Percentiles rank a stretch among this genome's conserved stretches.
Evolutionary conservation across 2,888 invertebrate genomes (phyloP).

Genomic region (Andrena bucephala): DNA sequence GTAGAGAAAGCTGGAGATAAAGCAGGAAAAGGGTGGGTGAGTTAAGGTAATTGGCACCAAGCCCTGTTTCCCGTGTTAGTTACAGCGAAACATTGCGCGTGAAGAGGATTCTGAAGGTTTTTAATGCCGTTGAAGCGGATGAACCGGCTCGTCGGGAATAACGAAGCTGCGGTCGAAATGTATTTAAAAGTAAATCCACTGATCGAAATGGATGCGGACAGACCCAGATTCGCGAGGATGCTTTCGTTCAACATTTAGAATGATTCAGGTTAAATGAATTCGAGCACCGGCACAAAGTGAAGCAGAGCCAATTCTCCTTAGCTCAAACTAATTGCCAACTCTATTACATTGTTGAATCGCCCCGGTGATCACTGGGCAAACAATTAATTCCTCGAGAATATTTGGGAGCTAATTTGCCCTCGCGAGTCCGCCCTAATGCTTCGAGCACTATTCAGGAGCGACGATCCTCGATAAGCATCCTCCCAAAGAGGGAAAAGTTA

Average conservation of each 20-base stretch:
- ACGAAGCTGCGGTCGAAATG: not conserved
- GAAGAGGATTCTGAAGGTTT: constrained; percentile 45
- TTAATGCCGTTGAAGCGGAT: constrained; percentile 36
- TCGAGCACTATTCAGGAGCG: not conserved
- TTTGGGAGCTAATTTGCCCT: constrained; percentile 19
- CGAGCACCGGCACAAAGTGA: not conserved
- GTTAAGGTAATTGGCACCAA: constrained; percentile 59
- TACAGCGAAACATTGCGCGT: constrained; percentile 36
- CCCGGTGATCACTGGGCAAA: constrained; percentile 11
- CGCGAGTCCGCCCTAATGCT: not conserved
- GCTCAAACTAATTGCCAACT: constrained; percentile 18
- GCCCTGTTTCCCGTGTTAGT: constrained; percentile 51
- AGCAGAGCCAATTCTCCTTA: not conserved
- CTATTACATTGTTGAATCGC: constrained; percentile 20
- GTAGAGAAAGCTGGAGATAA: constrained; percentile 45
- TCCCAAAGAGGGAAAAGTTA: constrained; percentile 9
- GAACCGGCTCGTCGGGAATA: constrained; percentile 14
- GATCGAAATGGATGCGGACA: not conserved
- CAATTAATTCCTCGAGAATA: constrained; percentile 10
- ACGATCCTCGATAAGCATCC: constrained; percentile 1
- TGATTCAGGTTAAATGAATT: constrained; percentile 5
- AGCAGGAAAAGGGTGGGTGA: constrained; percentile 38
- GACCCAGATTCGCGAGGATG: not conserved
- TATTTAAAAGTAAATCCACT: constrained; percentile 31
- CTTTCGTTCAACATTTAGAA: not conserved